These are phyloP conservation scores for Antheraea assamensis DNA, from an alignment of 2,888 invertebrate species.

Conservation along the genomic window DNA sequence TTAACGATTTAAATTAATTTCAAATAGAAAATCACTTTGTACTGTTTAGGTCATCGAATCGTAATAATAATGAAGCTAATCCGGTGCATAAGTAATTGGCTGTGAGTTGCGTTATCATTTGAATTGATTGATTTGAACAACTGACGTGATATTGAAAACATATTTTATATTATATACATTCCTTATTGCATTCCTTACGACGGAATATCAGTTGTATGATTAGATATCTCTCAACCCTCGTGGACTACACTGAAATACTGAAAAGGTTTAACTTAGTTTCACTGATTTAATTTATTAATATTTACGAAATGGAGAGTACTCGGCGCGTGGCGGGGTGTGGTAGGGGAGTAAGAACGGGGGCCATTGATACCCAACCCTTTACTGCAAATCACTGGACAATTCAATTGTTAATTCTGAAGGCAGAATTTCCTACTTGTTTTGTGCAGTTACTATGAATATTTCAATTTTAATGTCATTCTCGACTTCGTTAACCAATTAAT, in stretches of 20 bases:
- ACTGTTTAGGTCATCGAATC: too few species aligned
- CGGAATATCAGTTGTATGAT: too few species aligned
- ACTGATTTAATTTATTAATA: neutral
- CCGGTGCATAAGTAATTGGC: too few species aligned
- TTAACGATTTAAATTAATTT: too few species aligned
- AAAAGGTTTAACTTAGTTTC: constrained; percentile 1
- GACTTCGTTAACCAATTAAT: neutral
- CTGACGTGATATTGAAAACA: too few species aligned
- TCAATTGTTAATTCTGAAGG: neutral
- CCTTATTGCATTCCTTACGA: too few species aligned
- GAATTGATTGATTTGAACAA: too few species aligned
- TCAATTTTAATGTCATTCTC: neutral
- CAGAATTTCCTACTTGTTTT: neutral
- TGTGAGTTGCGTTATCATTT: too few species aligned
- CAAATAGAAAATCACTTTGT: too few species aligned
- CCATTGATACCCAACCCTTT: neutral
- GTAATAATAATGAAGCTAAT: too few species aligned
- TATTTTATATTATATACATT: too few species aligned
- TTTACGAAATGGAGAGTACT: neutral
- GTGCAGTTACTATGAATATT: neutral
- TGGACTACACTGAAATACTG: neutral
- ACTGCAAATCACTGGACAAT: neutral
- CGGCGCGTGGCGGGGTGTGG: neutral
- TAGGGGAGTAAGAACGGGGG: neutral
- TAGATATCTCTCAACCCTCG: neutral